Conservation (phyloP, 2,113 vertebrate species). For the Polyodon spathula region DNA sequence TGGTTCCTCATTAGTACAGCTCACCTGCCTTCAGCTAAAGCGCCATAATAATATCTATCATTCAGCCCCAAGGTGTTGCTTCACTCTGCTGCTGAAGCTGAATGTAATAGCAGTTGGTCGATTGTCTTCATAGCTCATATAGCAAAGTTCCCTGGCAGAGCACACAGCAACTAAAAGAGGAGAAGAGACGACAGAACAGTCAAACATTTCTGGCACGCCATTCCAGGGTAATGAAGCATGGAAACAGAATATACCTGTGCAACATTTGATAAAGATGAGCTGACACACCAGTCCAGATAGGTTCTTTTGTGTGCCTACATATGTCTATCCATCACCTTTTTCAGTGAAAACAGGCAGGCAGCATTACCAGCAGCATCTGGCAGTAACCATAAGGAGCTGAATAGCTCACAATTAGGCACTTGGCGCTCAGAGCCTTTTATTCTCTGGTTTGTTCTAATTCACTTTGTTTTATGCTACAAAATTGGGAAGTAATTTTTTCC, state of each 20-base stretch:
- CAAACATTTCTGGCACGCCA: constrained; percentile 96
- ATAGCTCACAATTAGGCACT: constrained; percentile 72
- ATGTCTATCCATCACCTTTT: constrained; percentile 82
- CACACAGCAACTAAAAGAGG: constrained; percentile 34
- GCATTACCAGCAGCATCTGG: constrained; percentile 72
- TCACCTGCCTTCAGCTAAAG: constrained; percentile 74
- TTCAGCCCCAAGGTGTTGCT: constrained; percentile 56
- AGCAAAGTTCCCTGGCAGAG: constrained; percentile 21
- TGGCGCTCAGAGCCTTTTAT: constrained; percentile 75
- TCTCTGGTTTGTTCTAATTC: constrained; percentile 64
- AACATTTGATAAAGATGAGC: constrained; percentile 99
- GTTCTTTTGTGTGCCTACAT: constrained; percentile 87
- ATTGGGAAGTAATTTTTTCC: constrained; percentile 73
- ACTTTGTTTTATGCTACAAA: constrained; percentile 53
- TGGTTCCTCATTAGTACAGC: constrained; percentile 68
- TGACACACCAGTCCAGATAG: constrained; percentile 98
- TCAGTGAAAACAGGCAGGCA: constrained; percentile 51
- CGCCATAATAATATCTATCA: constrained; percentile 69
- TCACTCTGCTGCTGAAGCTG: constrained; percentile 43
- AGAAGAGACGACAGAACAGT: constrained; percentile 67
- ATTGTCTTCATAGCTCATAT: constrained; percentile 46
- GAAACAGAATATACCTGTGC: constrained; percentile 96
- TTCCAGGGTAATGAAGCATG: constrained; percentile 98
- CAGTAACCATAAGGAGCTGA: constrained; percentile 68
- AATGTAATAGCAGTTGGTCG: constrained; percentile 48